phyloP scores from a whole-genome alignment of 2,797 vertebrate species.

The Epinephelus awoara region DNA sequence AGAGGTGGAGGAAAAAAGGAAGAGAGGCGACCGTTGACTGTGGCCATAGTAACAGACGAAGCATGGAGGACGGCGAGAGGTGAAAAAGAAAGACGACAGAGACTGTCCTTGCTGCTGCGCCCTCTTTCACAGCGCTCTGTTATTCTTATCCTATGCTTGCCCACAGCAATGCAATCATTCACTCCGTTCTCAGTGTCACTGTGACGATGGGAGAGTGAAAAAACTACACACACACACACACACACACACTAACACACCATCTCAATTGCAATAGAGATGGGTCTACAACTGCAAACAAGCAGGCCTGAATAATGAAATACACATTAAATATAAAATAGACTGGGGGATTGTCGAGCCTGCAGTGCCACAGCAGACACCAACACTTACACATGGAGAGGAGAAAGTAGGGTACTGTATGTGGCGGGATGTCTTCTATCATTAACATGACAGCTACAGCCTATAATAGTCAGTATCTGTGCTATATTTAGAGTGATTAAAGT shows the following conservation, averaged over 20 bases:
- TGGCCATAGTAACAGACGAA: slow-evolving; percentile 60
- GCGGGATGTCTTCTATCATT: slow-evolving; percentile 56
- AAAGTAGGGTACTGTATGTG: slow-evolving; percentile 68
- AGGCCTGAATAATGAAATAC: slow-evolving; percentile 77
- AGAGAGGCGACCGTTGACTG: slow-evolving; percentile 16
- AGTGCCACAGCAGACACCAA: slow-evolving; percentile 63
- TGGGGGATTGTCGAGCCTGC: slow-evolving; percentile 51
- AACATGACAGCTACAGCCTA: slow-evolving; percentile 59
- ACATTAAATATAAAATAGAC: slow-evolving; percentile 78
- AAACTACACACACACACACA: slow-evolving; percentile 19
- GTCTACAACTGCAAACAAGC: slow-evolving; percentile 70
- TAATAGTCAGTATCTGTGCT: slow-evolving; percentile 4
- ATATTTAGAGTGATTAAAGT: slow-evolving; percentile 33
- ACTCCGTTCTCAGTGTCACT: slow-evolving; percentile 60
- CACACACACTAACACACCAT: slow-evolving; percentile 21
- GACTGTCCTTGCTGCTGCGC: slow-evolving; percentile 52
- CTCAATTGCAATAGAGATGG: slow-evolving; percentile 55
- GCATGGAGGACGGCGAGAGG: slow-evolving; percentile 51
- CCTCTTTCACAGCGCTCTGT: slow-evolving; percentile 48
- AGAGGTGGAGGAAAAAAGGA: slow-evolving; percentile 12
- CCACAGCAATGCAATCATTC: slow-evolving; percentile 70
- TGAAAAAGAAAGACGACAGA: slow-evolving; percentile 31
- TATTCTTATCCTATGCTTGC: slow-evolving; percentile 64
- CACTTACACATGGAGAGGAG: slow-evolving; percentile 51
- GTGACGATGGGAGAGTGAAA: slow-evolving; percentile 26